phyloP scores from a whole-genome alignment of 2,113 vertebrate species.

The Pseudopodoces humilis region DNA sequence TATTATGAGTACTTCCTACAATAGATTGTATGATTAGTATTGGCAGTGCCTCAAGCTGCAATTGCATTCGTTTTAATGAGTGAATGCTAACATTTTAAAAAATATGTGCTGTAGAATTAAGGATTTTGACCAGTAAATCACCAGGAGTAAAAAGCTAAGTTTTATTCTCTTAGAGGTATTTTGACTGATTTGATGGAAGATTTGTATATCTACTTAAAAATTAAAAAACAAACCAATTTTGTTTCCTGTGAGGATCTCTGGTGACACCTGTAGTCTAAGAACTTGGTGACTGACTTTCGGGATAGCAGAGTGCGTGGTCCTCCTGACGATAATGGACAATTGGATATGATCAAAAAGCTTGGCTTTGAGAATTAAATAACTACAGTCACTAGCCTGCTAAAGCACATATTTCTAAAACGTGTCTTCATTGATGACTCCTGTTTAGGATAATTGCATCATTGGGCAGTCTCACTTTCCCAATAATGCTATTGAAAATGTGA shows the following conservation, averaged over 20 bases:
- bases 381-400: neutral
- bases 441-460: neutral
- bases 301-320: fast-evolving
- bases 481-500: neutral
- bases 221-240: neutral
- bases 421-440: neutral
- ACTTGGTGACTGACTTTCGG: neutral
- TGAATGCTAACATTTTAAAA: neutral
- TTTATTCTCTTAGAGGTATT: neutral
- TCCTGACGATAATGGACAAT: neutral
- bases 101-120: neutral
- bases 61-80: neutral
- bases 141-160: neutral
- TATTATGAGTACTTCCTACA: neutral
- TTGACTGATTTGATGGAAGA: neutral
- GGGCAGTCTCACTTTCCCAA: neutral
- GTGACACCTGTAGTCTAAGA: neutral
- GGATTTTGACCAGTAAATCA: neutral
- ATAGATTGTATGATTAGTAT: constrained; percentile 23
- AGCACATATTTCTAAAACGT: neutral
- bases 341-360: neutral
- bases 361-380: neutral
- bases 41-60: neutral
- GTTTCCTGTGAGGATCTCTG: neutral
- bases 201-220: neutral